Percentiles rank a stretch among this genome's conserved stretches.
Conservation (phyloP, 2,797 vertebrate genomes). For the Enteromius argenteus region DNA sequence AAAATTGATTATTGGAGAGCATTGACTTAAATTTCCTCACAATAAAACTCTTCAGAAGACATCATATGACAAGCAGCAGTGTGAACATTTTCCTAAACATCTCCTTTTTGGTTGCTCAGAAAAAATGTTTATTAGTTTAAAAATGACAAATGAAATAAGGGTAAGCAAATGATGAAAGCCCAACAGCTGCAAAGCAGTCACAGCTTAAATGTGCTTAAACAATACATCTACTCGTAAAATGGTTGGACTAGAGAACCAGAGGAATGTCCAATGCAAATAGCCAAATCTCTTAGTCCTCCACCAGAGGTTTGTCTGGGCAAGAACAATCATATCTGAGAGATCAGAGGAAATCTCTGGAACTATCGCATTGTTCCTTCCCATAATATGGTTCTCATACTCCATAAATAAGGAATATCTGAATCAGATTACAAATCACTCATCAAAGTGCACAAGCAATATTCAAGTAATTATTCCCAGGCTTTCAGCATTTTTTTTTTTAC, state of each 20-base stretch:
- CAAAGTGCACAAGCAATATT: slow-evolving; percentile 49
- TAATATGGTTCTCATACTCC: slow-evolving; percentile 51
- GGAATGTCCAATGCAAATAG: slow-evolving; percentile 41
- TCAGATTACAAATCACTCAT: slow-evolving; percentile 54
- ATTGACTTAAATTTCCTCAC: neutral
- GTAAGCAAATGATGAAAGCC: neutral
- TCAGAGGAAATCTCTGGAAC: slow-evolving; percentile 50
- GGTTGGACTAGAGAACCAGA: neutral
- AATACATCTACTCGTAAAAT: neutral
- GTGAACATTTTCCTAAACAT: neutral
- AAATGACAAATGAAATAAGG: neutral
- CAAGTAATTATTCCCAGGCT: slow-evolving; percentile 46
- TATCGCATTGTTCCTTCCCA: slow-evolving; percentile 47
- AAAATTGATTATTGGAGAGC: neutral
- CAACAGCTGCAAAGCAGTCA: neutral
- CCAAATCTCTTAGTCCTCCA: slow-evolving; percentile 25
- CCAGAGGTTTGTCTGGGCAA: slow-evolving; percentile 47
- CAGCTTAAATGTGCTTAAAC: slow-evolving; percentile 10
- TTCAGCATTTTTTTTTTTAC: neutral
- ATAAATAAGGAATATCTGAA: slow-evolving; percentile 42
- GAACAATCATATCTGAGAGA: slow-evolving; percentile 45
- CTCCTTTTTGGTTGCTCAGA: neutral
- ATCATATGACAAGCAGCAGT: neutral
- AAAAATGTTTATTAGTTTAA: neutral
- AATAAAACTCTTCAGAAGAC: neutral